phyloP scores from a whole-genome alignment of 2,888 invertebrate species.

The Philereme vetulata region DNA sequence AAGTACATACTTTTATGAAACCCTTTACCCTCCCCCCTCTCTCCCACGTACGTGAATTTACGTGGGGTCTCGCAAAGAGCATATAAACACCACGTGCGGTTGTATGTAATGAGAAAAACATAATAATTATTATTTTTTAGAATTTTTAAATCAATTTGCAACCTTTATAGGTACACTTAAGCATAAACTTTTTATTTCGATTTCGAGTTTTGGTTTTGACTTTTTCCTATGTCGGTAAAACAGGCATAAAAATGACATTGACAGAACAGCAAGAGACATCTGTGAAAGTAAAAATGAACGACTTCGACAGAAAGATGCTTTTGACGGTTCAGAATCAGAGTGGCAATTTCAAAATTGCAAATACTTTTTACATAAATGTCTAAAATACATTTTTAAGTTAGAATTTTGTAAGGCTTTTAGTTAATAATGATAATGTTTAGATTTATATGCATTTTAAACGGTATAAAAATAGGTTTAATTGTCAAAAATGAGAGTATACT shows the following conservation, averaged over 20 bases:
- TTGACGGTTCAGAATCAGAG: constrained; percentile 12
- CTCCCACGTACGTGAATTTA: no score
- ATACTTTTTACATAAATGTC: background rate
- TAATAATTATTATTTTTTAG: no score
- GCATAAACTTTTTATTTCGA: background rate
- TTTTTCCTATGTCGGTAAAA: constrained; percentile 21
- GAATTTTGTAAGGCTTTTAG: background rate
- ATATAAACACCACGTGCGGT: no score
- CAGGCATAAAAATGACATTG: constrained; percentile 18
- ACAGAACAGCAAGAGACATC: constrained; percentile 39
- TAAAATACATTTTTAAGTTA: background rate
- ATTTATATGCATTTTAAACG: background rate
- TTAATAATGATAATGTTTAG: background rate
- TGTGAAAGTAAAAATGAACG: constrained; percentile 13
- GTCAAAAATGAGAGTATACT: background rate
- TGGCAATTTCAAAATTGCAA: constrained; percentile 13
- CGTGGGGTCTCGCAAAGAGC: no score
- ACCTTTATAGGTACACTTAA: no score
- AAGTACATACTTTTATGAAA: no score
- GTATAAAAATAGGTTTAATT: background rate
- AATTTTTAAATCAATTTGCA: no score
- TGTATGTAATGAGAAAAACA: no score
- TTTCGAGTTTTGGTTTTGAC: constrained; percentile 4
- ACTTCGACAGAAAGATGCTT: background rate
- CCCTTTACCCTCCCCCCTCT: no score